A percentile compares a stretch with the other conserved stretches of the same genome.
These are phyloP conservation scores for Acanthurus tractus DNA, from an alignment of 2,797 vertebrate genomes.

Conservation along the genomic window DNA sequence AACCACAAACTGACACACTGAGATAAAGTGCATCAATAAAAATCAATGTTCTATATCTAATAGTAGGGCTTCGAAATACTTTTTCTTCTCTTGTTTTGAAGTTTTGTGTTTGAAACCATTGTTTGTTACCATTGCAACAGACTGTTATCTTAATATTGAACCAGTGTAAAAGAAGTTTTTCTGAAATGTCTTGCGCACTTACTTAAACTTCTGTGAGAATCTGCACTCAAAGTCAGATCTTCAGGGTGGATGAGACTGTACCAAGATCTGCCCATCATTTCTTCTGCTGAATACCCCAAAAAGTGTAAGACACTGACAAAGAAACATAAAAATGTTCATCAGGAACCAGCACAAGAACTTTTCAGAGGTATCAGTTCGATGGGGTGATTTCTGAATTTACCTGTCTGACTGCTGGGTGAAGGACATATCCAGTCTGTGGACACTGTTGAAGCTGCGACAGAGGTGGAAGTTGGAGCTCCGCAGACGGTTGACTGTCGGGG, in stretches of 20 bases:
- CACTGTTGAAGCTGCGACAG: slow-evolving; percentile 78
- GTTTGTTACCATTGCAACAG: not conserved
- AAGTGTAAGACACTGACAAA: slow-evolving; percentile 82
- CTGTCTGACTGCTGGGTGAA: slow-evolving; percentile 81
- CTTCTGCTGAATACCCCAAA: slow-evolving; percentile 85
- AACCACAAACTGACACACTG: not conserved
- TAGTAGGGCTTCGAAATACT: not conserved
- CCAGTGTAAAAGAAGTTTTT: not conserved
- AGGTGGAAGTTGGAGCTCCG: slow-evolving; percentile 20
- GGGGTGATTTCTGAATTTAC: slow-evolving; percentile 56
- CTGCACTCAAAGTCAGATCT: slow-evolving; percentile 77
- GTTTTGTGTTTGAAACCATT: not conserved
- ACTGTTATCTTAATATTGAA: not conserved
- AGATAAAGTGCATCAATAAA: not conserved
- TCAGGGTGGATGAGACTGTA: slow-evolving; percentile 90
- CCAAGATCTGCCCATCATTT: slow-evolving; percentile 88
- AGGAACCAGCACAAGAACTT: fast-evolving
- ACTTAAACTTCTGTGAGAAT: slow-evolving; percentile 85
- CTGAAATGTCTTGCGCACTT: slow-evolving; percentile 65
- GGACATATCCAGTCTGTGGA: slow-evolving; percentile 87
- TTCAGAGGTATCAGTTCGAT: fast-evolving
- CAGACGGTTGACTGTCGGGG: slow-evolving; percentile 70
- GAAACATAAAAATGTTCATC: not conserved
- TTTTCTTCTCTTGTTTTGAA: not conserved
- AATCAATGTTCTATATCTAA: not conserved